Evolutionary conservation across 2,888 invertebrate species (phyloP).

Genomic region (Trichogramma dendrolimi): DNA sequence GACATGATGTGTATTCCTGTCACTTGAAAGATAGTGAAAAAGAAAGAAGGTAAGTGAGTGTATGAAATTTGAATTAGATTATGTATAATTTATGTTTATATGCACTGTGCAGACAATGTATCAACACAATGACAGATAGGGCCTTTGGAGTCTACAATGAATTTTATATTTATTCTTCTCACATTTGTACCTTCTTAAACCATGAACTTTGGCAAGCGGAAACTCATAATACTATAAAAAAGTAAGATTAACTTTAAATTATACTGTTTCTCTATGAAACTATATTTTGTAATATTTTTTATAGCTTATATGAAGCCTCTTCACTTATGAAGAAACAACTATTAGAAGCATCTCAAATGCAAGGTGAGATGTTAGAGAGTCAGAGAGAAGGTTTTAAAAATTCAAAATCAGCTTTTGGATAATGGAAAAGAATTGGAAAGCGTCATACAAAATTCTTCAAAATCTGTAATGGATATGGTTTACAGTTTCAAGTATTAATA

Average conservation of each 20-base stretch:
- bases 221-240: constrained; percentile 57
- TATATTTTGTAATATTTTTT: constrained; percentile 13
- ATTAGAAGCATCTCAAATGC: constrained; percentile 51
- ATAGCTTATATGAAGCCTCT: constrained; percentile 44
- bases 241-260: constrained; percentile 31
- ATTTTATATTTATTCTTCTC: constrained; percentile 65
- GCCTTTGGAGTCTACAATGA: constrained; percentile 61
- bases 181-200: constrained; percentile 64
- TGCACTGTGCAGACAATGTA: constrained; percentile 50
- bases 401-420: constrained; percentile 55
- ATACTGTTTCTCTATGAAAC: background rate
- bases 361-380: constrained; percentile 51
- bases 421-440: constrained; percentile 52
- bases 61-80: background rate
- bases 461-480: constrained; percentile 52
- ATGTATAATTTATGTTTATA: constrained; percentile 2
- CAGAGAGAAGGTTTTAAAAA: constrained; percentile 53
- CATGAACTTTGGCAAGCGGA: constrained; percentile 63
- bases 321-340: constrained; percentile 53
- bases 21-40: constrained; percentile 50
- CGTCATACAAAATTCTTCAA: constrained; percentile 55
- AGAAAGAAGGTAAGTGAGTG: constrained; percentile 39
- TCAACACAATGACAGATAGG: constrained; percentile 56
- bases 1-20: constrained; percentile 56
- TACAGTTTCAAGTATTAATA: constrained; percentile 52